These are phyloP conservation scores for Andricus quercusramuli DNA, from an alignment of 2,888 invertebrate species.

Conservation along the genomic window DNA sequence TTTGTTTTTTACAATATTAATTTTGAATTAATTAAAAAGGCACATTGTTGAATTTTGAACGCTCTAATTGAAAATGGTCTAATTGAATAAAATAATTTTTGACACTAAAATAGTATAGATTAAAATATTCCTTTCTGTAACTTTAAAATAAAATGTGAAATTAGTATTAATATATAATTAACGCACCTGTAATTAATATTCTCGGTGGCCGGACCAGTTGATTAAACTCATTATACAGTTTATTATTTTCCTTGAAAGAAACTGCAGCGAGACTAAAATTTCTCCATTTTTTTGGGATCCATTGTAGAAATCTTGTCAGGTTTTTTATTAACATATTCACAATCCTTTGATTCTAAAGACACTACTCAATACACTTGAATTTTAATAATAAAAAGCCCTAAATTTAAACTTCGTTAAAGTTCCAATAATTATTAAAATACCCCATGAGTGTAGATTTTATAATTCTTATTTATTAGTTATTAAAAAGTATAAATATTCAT, in stretches of 20 bases:
- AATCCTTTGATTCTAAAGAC: slow-evolving; percentile 17
- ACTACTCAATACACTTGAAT: not conserved
- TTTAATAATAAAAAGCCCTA: not conserved
- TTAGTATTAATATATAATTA: not conserved
- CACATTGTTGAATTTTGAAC: too few species aligned
- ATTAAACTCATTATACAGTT: slow-evolving; percentile 33
- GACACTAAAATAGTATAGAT: not conserved
- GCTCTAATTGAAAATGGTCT: too few species aligned
- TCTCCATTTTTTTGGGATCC: slow-evolving; percentile 44
- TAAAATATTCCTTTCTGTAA: not conserved
- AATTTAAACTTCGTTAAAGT: not conserved
- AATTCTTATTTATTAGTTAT: not conserved
- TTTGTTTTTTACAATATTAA: not conserved
- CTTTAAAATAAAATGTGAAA: not conserved
- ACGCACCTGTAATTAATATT: slow-evolving; percentile 81
- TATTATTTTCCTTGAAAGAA: slow-evolving; percentile 28
- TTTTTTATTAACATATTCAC: slow-evolving; percentile 42
- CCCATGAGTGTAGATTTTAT: not conserved
- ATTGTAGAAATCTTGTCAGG: slow-evolving; percentile 9
- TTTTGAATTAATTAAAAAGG: not conserved
- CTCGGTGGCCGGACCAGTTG: slow-evolving; percentile 77
- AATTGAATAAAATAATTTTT: not conserved
- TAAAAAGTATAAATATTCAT: not conserved
- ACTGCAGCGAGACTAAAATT: slow-evolving; percentile 46
- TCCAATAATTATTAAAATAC: not conserved